Evolutionary conservation across 2,888 invertebrate genomes (phyloP).

Genomic region (Diplazon laetatorius): DNA sequence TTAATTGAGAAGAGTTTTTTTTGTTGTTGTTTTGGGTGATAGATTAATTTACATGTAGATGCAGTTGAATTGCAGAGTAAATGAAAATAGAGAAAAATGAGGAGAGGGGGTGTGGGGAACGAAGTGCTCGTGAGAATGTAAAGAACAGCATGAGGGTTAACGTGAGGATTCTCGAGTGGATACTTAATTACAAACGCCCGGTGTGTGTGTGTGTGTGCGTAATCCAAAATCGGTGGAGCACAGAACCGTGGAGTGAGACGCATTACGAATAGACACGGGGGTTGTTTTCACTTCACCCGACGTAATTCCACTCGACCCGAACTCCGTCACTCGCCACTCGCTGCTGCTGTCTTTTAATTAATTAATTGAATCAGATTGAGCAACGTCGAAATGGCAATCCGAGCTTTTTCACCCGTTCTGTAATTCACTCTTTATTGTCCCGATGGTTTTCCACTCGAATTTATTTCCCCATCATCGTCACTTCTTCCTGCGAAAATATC

Average conservation of each 20-base stretch:
- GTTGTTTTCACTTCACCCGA: conserved; percentile 7
- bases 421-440: neutral
- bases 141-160: conserved; percentile 37
- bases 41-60: neutral
- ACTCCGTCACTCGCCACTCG: conserved; percentile 26
- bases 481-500: neutral
- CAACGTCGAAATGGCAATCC: conserved; percentile 52
- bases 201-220: conserved; percentile 61
- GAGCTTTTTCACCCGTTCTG: no score
- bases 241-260: conserved; percentile 28
- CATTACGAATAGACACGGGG: conserved; percentile 17
- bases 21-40: no score
- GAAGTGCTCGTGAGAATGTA: conserved; percentile 8
- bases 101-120: conserved; percentile 7
- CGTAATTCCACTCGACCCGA: conserved; percentile 19
- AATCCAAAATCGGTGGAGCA: conserved; percentile 52
- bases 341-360: conserved; percentile 53
- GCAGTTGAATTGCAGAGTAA: neutral
- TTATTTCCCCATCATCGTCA: neutral
- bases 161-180: conserved; percentile 15
- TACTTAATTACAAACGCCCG: conserved; percentile 61
- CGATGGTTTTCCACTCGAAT: conserved; percentile 27
- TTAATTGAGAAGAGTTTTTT: no score
- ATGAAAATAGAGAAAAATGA: neutral
- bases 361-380: conserved; percentile 67